Evolutionary conservation across 2,888 invertebrate species (phyloP), one percentile per base, ranked within the genome.

Genomic region (Aromia moschata): DNA sequence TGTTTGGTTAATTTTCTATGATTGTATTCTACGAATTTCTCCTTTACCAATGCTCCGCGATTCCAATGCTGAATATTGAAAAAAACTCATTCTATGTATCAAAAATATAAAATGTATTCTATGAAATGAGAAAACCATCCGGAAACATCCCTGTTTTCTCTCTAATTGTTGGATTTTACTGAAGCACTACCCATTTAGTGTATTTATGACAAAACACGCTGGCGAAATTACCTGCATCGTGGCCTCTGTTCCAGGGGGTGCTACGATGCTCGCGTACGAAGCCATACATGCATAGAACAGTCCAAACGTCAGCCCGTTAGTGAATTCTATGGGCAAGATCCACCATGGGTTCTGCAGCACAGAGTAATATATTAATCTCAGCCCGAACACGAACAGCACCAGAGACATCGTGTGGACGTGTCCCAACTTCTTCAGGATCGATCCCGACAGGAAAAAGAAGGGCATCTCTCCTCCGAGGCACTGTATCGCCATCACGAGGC

Each of bases 161-260:
- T n/a, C n/a, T n/a, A n/a, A n/a, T n/a, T n/a, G n/a, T n/a, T n/a
- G n/a, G n/a, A n/a, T n/a, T n/a, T n/a, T n/a, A n/a, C n/a, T n/a
- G n/a, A n/a, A n/a, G n/a, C n/a, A n/a, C n/a, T n/a, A n/a, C n/a
- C n/a, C n/a, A n/a, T n/a, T n/a, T n/a, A n/a, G n/a, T n/a, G n/a
- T n/a, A n/a, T n/a, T n/a, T n/a, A n/a, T n/a, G n/a, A n/a, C n/a
- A n/a, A n/a, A n/a, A n/a, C n/a, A n/a, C n/a, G n/a, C n/a, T n/a
- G n/a, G n/a, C n/a, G n/a, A n/a, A n/a, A n/a, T n/a, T n/a, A n/a
- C 90, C 85, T 93, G 93, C 73, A 94, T 88, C 10, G 95, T 94
- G 0, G 93, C 92, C 79, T 93, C 92, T 0, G 92, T 92, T 7
- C 94, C 94, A 0, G 89, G 86, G 1, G 93, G 93, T 1, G 94